Base-by-base conservation (phyloP, 2,113 vertebrate genomes). In the Pseudorectes ferrugineus region DNA sequence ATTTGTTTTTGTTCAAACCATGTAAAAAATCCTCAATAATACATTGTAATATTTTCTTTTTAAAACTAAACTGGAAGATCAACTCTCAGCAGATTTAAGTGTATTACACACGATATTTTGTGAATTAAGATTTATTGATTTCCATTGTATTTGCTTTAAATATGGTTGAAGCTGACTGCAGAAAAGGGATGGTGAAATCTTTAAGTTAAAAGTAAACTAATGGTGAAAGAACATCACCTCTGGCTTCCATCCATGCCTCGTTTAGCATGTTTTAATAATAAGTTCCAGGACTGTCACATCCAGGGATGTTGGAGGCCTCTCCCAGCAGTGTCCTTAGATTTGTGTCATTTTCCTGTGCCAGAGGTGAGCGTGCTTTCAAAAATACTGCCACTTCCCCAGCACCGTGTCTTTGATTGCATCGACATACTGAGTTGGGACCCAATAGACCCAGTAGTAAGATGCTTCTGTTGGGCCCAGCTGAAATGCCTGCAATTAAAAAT, bases 401-500 rank as follows among this genome's bases (percentile, higher is more conserved):
- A 99, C 99, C 97, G 99, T 99, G 99, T 99, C 99, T 98, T 99
- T 99, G 98, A 99, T 99, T 98, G 99, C 99, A 98, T 99, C 99
- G 51, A 99, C 99, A 97, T 99, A 99, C 96, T 99, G 99, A 97
- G 98, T 98, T 95, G 99, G 99, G 92, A 99, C 99, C 99, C 99
- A 99, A 97, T 99, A 99, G 94, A 99, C 99, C 99, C 99, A 99
- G 97, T 99, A 99, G 98, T 99, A 99, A 97, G 99, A 99, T 4
- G 99, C 99, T 99, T 99, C 99, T 93, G 99, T 99, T 85, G 99
- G 99, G 98, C 99, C 99, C 98, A 99, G 97, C 97, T 99, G 99
- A 98, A 99, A 99, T 24, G 99, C 99, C 99, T 99, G 94, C 51
- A 93, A 97, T 95, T 87, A 96, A 96, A 96, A 95, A 96, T 7